Evolutionary conservation across 2,797 vertebrate genomes (phyloP).

Genomic region (Pangasius macronema): DNA sequence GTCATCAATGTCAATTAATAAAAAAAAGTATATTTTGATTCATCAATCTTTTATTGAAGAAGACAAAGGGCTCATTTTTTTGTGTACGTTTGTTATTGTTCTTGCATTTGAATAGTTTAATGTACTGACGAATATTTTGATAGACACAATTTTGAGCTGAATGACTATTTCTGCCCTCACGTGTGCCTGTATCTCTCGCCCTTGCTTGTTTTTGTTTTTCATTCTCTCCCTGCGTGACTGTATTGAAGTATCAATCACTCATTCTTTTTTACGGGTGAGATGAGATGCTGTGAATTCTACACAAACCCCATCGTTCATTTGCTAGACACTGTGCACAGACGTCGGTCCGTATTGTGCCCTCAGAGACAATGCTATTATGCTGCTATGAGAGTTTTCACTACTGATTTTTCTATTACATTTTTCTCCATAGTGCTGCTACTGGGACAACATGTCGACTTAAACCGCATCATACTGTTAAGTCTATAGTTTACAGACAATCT

Average conservation of each 20-base stretch:
- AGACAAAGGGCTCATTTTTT: neutral
- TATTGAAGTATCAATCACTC: constrained; percentile 1
- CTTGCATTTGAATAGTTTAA: neutral
- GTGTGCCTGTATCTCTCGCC: neutral
- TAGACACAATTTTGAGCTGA: neutral
- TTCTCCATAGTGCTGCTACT: constrained; percentile 12
- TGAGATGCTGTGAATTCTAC: neutral
- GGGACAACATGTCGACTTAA: neutral
- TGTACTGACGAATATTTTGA: neutral
- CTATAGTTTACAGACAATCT: constrained; percentile 1
- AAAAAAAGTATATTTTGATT: neutral
- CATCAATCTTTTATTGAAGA: neutral
- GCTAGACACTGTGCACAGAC: neutral
- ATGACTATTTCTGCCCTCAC: neutral
- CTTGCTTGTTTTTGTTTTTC: neutral
- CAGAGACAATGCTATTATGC: neutral
- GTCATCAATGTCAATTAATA: too few species aligned
- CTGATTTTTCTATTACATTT: neutral
- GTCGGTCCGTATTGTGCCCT: neutral
- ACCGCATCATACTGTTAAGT: constrained; percentile 11
- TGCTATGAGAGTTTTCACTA: neutral
- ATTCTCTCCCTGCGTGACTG: neutral
- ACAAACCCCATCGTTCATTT: neutral
- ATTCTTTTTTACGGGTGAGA: neutral
- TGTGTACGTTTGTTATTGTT: neutral